phyloP scores from a whole-genome alignment of 2,888 invertebrate genomes.

The Anthophora plumipes region DNA sequence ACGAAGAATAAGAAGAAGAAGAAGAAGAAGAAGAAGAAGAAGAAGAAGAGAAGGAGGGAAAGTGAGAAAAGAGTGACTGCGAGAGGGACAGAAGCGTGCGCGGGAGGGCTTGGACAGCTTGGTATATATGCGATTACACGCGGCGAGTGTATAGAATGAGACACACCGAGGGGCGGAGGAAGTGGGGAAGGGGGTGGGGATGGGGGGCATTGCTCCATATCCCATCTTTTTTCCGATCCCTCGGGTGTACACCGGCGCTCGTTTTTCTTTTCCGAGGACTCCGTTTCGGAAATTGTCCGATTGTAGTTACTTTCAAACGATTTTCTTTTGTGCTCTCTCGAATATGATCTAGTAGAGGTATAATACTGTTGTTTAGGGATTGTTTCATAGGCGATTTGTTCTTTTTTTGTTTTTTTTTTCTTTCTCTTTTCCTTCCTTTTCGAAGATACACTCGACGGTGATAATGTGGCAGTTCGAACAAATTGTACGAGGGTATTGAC shows the following conservation, averaged over 20 bases:
- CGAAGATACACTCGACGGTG: too few species aligned
- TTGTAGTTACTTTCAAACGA: constrained; percentile 14
- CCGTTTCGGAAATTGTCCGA: constrained; percentile 36
- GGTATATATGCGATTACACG: constrained; percentile 68
- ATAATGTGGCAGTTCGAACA: too few species aligned
- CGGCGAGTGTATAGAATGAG: constrained; percentile 62
- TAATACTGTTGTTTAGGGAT: neutral
- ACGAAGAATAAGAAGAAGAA: constrained; percentile 49
- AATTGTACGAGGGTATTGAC: too few species aligned
- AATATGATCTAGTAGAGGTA: neutral
- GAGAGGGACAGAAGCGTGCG: constrained; percentile 24
- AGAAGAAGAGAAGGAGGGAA: constrained; percentile 55
- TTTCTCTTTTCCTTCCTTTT: too few species aligned
- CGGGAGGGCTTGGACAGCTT: constrained; percentile 63
- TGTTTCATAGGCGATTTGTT: too few species aligned
- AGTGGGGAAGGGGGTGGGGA: constrained; percentile 16
- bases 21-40: constrained; percentile 31
- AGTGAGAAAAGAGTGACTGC: constrained; percentile 51
- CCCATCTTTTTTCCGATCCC: constrained; percentile 58
- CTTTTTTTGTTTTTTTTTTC: neutral
- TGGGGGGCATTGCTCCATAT: constrained; percentile 68
- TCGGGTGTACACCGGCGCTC: constrained; percentile 33
- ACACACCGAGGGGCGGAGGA: constrained; percentile 5
- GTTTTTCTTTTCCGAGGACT: constrained; percentile 46
- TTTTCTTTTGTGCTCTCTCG: neutral